Evolutionary conservation across 2,113 vertebrate species (phyloP).

Genomic region (Callipepla californica): DNA sequence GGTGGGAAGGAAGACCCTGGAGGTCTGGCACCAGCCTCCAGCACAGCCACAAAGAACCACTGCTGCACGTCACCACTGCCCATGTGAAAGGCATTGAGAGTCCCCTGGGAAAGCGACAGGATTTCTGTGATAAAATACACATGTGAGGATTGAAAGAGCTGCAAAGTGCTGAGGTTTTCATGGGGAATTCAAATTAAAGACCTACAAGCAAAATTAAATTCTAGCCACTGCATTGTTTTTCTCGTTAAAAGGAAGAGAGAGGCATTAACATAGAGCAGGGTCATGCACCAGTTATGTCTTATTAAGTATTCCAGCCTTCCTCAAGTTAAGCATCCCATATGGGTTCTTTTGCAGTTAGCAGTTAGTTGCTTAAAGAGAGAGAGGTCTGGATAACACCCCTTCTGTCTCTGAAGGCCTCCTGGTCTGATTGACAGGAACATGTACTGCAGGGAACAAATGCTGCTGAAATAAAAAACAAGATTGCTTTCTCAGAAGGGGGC

Average conservation of each 20-base stretch:
- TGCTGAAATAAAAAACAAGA: neutral
- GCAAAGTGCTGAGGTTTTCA: neutral
- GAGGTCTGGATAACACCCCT: conserved; percentile 68
- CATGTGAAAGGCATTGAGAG: neutral
- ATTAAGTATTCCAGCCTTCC: conserved; percentile 63
- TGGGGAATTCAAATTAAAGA: conserved; percentile 41
- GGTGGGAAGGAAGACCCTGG: neutral
- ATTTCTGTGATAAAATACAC: neutral
- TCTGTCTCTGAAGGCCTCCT: conserved; percentile 59
- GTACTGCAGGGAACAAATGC: conserved; percentile 41
- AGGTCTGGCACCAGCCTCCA: neutral
- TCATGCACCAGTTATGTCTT: conserved; percentile 60
- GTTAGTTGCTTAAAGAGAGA: conserved; percentile 33
- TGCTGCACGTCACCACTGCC: neutral
- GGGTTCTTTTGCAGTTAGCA: conserved; percentile 65
- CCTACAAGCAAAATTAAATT: neutral
- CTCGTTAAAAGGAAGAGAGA: conserved; percentile 27
- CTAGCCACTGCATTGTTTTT: neutral
- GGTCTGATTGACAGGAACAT: conserved; percentile 54
- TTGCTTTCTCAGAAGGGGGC: neutral
- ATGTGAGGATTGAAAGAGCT: neutral
- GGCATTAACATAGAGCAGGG: conserved; percentile 25
- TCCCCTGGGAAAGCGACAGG: neutral
- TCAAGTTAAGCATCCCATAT: conserved; percentile 63
- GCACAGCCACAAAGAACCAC: neutral